Evolutionary conservation across 1,140 invertebrate species (phyloP).

Genomic region (Drosophila takahashii): DNA sequence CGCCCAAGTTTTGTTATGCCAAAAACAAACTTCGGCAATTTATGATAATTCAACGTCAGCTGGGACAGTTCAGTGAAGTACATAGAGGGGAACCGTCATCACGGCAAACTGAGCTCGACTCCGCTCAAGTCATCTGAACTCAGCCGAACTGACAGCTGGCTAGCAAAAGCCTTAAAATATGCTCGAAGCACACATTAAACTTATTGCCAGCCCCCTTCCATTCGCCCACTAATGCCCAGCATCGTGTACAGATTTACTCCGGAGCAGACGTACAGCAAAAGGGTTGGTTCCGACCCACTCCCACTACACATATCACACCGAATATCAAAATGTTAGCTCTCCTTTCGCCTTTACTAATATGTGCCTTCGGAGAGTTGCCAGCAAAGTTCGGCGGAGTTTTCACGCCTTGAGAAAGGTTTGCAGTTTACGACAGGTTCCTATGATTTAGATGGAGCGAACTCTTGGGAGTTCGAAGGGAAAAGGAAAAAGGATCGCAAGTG

Average conservation of each 20-base stretch:
- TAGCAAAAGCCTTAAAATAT: conserved; percentile 71
- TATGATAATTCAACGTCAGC: conserved; percentile 84
- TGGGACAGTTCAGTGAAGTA: conserved; percentile 78
- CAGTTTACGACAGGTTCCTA: conserved; percentile 28
- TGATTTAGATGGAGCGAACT: conserved; percentile 47
- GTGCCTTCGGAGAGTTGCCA: conserved; percentile 42
- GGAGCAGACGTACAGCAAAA: conserved; percentile 64
- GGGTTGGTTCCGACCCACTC: conserved; percentile 64
- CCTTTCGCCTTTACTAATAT: conserved; percentile 36
- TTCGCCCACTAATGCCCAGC: conserved; percentile 44
- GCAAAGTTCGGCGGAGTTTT: conserved; percentile 28
- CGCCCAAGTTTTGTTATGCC: conserved; percentile 77
- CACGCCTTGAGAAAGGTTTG: conserved; percentile 19
- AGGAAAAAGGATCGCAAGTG: background rate
- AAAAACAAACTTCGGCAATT: conserved; percentile 83
- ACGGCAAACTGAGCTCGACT: conserved; percentile 53
- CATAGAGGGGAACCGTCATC: conserved; percentile 68
- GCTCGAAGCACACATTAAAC: conserved; percentile 81
- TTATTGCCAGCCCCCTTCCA: conserved; percentile 62
- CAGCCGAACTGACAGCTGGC: conserved; percentile 72
- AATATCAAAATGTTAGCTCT: conserved; percentile 65
- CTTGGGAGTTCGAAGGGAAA: conserved; percentile 16
- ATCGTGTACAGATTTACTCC: conserved; percentile 70
- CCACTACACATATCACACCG: conserved; percentile 52
- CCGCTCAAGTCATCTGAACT: conserved; percentile 41